Percentiles rank a stretch among this genome's conserved stretches.
Conservation (phyloP, 1,140 invertebrate species). For the Zaprionus ghesquierei region DNA sequence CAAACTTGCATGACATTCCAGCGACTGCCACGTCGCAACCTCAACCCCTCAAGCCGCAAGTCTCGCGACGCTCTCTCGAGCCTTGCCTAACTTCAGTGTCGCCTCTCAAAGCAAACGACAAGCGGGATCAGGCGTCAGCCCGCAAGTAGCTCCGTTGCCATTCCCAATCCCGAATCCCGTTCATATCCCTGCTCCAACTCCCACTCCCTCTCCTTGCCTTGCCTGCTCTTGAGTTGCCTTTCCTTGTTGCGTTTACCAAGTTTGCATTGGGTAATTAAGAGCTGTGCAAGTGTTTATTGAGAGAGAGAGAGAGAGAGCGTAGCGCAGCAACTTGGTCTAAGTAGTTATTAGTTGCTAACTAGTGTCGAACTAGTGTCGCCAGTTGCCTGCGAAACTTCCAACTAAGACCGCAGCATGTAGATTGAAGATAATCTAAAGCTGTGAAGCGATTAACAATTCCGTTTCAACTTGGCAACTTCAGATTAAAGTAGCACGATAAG, state of each 20-base stretch:
- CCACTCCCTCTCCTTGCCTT: not conserved
- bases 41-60: not conserved
- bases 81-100: not conserved
- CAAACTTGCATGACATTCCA: conserved; percentile 71
- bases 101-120: conserved; percentile 20
- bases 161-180: not conserved
- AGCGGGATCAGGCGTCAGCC: conserved; percentile 31
- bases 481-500: not conserved
- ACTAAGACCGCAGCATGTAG: conserved; percentile 25
- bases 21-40: conserved; percentile 33
- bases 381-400: conserved; percentile 21
- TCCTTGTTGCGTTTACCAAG: conserved; percentile 62
- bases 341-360: conserved; percentile 46
- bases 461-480: conserved; percentile 11
- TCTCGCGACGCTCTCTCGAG: not conserved
- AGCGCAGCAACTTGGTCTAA: conserved; percentile 26
- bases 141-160: too few relatives aligned
- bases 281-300: conserved; percentile 79
- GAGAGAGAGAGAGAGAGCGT: conserved; percentile 32
- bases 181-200: not conserved
- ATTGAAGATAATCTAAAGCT: conserved; percentile 34
- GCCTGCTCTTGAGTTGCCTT: not conserved
- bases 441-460: conserved; percentile 37
- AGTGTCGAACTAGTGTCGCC: conserved; percentile 23
- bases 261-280: conserved; percentile 80